Evolutionary conservation across 2,888 invertebrate species (phyloP).

Genomic region (Drosophila mayaguana): DNA sequence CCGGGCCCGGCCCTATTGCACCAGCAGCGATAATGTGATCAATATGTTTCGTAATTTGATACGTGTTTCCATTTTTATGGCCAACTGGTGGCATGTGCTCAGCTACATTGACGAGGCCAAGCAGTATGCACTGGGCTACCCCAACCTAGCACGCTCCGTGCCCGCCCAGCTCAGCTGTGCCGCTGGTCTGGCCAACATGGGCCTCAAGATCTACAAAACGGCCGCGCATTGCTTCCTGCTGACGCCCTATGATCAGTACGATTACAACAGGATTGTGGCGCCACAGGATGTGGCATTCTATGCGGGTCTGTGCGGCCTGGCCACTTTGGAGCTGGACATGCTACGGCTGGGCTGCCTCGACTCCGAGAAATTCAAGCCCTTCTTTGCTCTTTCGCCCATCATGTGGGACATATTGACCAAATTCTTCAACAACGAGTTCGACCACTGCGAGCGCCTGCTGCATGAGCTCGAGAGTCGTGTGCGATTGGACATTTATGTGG

Average conservation of each 20-base stretch:
- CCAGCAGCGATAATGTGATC: constrained; percentile 65
- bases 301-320: constrained; percentile 58
- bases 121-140: constrained; percentile 58
- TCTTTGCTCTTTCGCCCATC: constrained; percentile 46
- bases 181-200: constrained; percentile 62
- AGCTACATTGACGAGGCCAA: constrained; percentile 70
- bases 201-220: constrained; percentile 61
- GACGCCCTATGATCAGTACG: constrained; percentile 49
- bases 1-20: constrained; percentile 62
- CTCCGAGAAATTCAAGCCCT: constrained; percentile 53
- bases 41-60: constrained; percentile 65
- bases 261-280: constrained; percentile 62
- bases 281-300: constrained; percentile 61
- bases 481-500: constrained; percentile 62
- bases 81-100: constrained; percentile 72
- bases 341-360: constrained; percentile 34
- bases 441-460: constrained; percentile 35
- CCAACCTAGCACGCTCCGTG: constrained; percentile 41
- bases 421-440: constrained; percentile 39
- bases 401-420: constrained; percentile 38
- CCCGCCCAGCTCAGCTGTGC: constrained; percentile 63
- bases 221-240: constrained; percentile 61
- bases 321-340: constrained; percentile 53
- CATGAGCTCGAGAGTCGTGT: constrained; percentile 46
- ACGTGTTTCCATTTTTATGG: constrained; percentile 67